Percentiles rank a stretch among this genome's conserved stretches.
These are phyloP conservation scores for Fulmarus glacialis DNA, from an alignment of 2,113 vertebrate genomes.

Conservation along the genomic window DNA sequence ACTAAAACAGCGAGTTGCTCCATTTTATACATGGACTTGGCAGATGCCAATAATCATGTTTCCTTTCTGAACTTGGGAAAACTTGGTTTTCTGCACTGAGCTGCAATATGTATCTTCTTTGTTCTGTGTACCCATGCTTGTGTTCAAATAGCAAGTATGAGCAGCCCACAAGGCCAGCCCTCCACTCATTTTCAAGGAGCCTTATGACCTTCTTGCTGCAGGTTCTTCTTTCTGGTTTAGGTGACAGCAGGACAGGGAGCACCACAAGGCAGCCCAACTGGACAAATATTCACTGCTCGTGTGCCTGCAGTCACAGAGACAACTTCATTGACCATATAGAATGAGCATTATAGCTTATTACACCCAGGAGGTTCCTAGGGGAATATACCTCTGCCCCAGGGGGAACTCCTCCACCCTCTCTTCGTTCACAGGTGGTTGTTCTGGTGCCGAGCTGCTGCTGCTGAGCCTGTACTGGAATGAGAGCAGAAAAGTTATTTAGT, in stretches of 20 bases:
- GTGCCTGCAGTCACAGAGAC: not conserved
- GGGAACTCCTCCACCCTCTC: not conserved
- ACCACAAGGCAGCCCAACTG: not conserved
- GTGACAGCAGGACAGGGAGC: not conserved
- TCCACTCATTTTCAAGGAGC: not conserved
- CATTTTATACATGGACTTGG: not conserved
- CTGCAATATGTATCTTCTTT: not conserved
- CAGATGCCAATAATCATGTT: not conserved
- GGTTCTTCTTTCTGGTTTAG: not conserved
- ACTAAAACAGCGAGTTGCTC: not conserved
- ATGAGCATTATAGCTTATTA: not conserved
- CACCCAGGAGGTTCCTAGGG: not conserved
- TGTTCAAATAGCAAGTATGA: not conserved
- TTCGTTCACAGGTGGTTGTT: not conserved
- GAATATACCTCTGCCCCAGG: not conserved
- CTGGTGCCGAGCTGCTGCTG: not conserved
- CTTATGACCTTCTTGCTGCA: not conserved
- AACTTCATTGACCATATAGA: not conserved
- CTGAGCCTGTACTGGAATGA: not conserved
- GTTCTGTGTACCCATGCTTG: rapidly evolving
- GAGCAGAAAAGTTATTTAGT: not conserved
- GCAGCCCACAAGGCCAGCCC: not conserved
- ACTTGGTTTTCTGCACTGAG: not conserved
- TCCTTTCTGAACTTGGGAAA: not conserved
- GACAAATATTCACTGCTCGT: not conserved